Evolutionary conservation across 2,113 vertebrate genomes (phyloP).

Genomic region (Motacilla tschutschensis): DNA sequence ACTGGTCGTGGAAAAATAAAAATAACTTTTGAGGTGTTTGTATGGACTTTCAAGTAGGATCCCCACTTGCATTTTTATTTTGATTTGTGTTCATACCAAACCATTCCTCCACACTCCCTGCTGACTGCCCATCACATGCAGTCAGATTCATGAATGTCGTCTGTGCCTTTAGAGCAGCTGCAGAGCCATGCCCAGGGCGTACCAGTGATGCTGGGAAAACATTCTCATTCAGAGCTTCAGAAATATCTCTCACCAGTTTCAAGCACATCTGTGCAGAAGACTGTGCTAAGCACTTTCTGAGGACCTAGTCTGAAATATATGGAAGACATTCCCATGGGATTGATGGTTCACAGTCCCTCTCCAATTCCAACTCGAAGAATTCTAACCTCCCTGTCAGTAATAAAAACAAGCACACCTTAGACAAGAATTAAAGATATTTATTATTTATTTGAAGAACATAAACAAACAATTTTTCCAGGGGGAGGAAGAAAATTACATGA

Average conservation of each 20-base stretch:
- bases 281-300: neutral
- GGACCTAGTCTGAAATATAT: neutral
- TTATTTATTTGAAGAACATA: conserved; percentile 33
- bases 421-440: neutral
- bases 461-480: neutral
- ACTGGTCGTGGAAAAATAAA: neutral
- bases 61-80: neutral
- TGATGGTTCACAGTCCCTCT: neutral
- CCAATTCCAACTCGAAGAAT: neutral
- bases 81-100: neutral
- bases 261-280: neutral
- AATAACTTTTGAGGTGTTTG: neutral
- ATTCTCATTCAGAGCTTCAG: neutral
- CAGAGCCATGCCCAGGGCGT: fast-evolving
- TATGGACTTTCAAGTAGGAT: neutral
- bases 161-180: neutral
- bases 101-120: neutral
- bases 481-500: neutral
- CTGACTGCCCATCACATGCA: neutral
- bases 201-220: neutral
- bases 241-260: neutral
- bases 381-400: neutral
- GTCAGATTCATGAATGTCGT: neutral
- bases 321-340: neutral
- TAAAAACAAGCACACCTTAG: neutral